Evolutionary conservation across 2,113 vertebrate genomes (phyloP).

Genomic region (Eulacestoma nigropectus): DNA sequence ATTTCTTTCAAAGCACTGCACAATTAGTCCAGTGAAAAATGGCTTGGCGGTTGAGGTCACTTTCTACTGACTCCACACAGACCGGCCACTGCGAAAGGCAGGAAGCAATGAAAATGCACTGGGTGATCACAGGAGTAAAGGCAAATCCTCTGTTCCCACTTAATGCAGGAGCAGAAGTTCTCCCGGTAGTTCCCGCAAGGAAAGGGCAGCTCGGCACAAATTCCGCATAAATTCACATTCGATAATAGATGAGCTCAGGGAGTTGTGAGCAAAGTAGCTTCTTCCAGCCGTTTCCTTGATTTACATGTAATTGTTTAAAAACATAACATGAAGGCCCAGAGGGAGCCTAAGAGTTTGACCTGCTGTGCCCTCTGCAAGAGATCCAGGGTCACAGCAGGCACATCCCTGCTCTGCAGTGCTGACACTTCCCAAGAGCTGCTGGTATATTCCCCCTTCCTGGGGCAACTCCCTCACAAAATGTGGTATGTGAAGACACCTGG

Average conservation of each 20-base stretch:
- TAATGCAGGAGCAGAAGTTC: neutral
- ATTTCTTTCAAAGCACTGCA: neutral
- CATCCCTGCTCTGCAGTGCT: neutral
- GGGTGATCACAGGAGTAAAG: neutral
- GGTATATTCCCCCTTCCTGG: neutral
- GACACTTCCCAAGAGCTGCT: neutral
- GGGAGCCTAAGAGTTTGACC: neutral
- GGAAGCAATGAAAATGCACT: neutral
- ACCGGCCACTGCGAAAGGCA: neutral
- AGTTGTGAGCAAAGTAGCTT: neutral
- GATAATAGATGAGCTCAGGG: conserved; percentile 14
- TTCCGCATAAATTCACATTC: neutral
- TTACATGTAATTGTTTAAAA: conserved; percentile 25
- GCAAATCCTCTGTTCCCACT: neutral
- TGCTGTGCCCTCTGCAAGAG: neutral
- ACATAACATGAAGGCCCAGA: neutral
- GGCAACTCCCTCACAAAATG: neutral
- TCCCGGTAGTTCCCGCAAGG: neutral
- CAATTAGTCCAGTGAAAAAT: conserved; percentile 18
- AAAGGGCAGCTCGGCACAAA: neutral
- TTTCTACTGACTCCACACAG: neutral
- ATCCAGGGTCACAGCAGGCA: neutral
- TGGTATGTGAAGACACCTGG: fast-evolving
- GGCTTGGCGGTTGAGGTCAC: neutral
- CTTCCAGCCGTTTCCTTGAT: conserved; percentile 33